Base-by-base conservation (phyloP, 2,888 invertebrate genomes). In the Luperina nickerlii region DNA sequence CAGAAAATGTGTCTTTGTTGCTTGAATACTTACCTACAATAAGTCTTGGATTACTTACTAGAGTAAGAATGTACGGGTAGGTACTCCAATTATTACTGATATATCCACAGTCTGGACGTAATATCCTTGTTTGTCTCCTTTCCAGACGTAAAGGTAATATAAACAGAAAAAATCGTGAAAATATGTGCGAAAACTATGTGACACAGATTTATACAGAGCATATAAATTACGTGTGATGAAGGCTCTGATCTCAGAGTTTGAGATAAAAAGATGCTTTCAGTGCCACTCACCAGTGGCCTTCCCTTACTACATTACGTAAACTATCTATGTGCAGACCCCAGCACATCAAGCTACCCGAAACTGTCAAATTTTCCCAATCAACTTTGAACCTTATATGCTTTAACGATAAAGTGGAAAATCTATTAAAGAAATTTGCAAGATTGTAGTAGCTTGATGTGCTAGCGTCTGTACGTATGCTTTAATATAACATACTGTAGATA, bases 201-300 rank as follows among this genome's bases (percentile, higher is more conserved):
- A 45, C 68, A 62, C 24, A 42, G 45, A 82, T 74, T 78, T 83
- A 78, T 83, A 60, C 68, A 45, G 32, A 81, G 76, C 54, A 72
- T 57, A 68, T 69, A 71, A 62, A 80, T 68, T 72, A 45, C 15
- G 5, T 27, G 15, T 24, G 48, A 63, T 60, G 62, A 67, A 67
- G 45, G 24, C n/a, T 13, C 1, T 20, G 15, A 38, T 54, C 60
- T 57, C 54, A 42, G 42, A 13, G 5, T 63, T 20, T 42, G 57
- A 69, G 20, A 72, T 57, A 20, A 63, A 72, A 68, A 24, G 63
- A n/a, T 57, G 24, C 38, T 57, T 48, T 48, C 42, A 62, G 20
- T 45, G 45, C 45, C 9, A 45, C 45, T 9, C 9, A 42, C 48
- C 51, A 66, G 20, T 63, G 62, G 24, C 7, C 38, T 42, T 51